Evolutionary conservation across 2,113 vertebrate genomes (phyloP), one percentile per base, ranked within the genome.

Genomic region (Notothenia rossii): DNA sequence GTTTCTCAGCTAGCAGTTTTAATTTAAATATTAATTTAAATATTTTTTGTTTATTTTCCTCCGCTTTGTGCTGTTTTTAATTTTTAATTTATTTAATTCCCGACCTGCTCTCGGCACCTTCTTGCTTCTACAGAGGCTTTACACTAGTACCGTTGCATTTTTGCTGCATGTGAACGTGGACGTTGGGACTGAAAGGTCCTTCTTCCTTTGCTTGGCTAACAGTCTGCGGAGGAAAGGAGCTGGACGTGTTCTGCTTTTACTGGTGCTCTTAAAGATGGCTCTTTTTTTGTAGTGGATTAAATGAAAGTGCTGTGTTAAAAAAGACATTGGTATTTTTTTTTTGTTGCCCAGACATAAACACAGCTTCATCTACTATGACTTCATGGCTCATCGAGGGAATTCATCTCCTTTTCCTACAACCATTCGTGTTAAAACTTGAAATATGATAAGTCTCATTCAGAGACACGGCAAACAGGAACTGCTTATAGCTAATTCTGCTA

Each of bases 231-330:
- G 11, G 64, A 33, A 58, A 61, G 33, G 68, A 83, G 60, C 59
- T 83, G 81, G 79, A 80, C 48, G 29, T 65, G 77, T 81, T 86
- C 73, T 89, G 83, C 86, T 90, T 84, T 81, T 72, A 79, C 81
- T 46, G 82, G 86, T 94, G 88, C 88, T 94, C 85, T 87, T 85
- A n/a, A n/a, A 86, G 70, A 88, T 87, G 77, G 81, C 84, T 58
- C 17, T 60, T 65, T 87, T 88, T 83, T 93, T 89, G 89, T 94
- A 93, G 93, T 93, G 88, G 73, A 93, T 91, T 93, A 93, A 94
- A 92, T 84, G 71, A 67, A 91, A 86, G 80, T 92, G 89, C 81
- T 89, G 89, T 93, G 90, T 91, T 54, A 7, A 72, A 67, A 66
- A 53, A 29, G 25, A 3, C 29, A 10, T 11, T 20, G 36, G 1